These are phyloP conservation scores for Leptonema lineaticorne DNA, from an alignment of 1,140 invertebrate species.

Conservation along the genomic window DNA sequence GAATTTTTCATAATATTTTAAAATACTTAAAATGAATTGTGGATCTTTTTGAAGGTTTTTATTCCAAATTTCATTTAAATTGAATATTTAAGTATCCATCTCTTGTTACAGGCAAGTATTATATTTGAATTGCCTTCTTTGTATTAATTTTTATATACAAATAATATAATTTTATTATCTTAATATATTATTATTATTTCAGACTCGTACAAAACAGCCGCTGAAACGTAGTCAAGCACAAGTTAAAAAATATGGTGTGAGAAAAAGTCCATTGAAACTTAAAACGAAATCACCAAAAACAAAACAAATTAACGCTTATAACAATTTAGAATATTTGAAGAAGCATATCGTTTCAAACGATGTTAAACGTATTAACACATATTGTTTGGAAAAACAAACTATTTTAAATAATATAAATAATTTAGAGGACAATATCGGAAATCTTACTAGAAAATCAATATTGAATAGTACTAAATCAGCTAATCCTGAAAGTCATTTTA, in stretches of 20 bases:
- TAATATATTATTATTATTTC: background rate
- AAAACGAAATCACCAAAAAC: background rate
- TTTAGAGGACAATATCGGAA: background rate
- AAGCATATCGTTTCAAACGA: too few species aligned
- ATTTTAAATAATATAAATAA: background rate
- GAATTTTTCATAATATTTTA: too few species aligned
- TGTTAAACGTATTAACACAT: too few species aligned
- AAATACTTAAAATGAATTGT: too few species aligned
- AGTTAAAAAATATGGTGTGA: background rate
- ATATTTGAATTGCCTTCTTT: too few species aligned
- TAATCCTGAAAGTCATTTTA: too few species aligned
- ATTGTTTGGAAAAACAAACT: background rate
- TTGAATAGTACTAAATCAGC: too few species aligned
- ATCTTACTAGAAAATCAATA: background rate
- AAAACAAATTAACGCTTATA: background rate
- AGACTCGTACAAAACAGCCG: background rate
- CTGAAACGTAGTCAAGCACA: background rate
- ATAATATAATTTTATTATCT: background rate
- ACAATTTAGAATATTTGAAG: background rate
- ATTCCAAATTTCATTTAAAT: too few species aligned
- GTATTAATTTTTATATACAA: too few species aligned
- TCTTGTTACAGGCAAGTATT: background rate
- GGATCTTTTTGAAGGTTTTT: too few species aligned
- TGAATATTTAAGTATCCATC: conserved; percentile 42
- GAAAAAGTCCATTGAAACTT: background rate